Percentiles rank a stretch among this genome's conserved stretches.
These are phyloP conservation scores for Poecilia latipinna DNA, from an alignment of 2,113 vertebrate species.

Conservation along the genomic window DNA sequence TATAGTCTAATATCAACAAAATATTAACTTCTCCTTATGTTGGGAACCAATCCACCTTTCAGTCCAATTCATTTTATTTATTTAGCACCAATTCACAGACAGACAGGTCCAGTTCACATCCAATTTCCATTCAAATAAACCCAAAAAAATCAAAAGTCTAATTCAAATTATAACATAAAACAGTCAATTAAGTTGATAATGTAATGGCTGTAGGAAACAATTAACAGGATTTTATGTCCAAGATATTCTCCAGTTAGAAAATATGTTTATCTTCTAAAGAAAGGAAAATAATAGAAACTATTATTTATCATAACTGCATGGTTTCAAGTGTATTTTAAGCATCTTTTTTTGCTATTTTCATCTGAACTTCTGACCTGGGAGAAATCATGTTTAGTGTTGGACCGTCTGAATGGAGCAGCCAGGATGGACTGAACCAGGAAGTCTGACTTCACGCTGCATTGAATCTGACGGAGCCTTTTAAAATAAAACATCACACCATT, in stretches of 20 bases:
- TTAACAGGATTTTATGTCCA: too few species aligned
- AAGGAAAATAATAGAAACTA: neutral
- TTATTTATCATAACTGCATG: neutral
- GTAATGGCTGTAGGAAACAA: neutral
- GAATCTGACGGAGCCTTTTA: neutral
- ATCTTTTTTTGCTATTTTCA: neutral
- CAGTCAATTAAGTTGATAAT: neutral
- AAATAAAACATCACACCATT: slow-evolving; percentile 47
- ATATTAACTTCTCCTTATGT: neutral
- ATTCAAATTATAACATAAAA: neutral
- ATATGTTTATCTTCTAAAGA: too few species aligned
- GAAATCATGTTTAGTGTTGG: neutral
- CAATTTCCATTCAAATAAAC: neutral
- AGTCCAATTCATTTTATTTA: neutral
- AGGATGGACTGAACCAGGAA: neutral
- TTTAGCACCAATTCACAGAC: neutral
- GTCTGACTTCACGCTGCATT: neutral
- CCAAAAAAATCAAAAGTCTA: neutral
- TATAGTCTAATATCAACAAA: neutral
- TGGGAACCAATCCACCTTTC: neutral
- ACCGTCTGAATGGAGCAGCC: neutral
- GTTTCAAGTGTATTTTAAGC: neutral
- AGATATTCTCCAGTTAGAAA: too few species aligned
- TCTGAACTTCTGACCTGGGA: neutral
- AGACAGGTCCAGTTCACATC: neutral